phyloP scores from a whole-genome alignment of 2,113 vertebrate genomes.

The Ptilorrhoa leucosticta region DNA sequence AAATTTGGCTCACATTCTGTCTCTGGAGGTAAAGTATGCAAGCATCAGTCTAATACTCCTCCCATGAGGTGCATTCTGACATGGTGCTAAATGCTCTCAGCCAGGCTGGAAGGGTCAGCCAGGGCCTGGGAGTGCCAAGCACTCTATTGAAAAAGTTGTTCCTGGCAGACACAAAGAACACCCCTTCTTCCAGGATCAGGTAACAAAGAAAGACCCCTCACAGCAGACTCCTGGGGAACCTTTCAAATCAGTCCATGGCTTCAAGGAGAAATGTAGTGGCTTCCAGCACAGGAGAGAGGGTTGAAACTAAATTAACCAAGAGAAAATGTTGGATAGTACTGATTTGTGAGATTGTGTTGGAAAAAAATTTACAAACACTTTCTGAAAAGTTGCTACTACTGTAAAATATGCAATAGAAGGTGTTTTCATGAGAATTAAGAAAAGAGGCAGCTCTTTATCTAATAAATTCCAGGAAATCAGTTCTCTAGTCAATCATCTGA shows the following conservation, averaged over 20 bases:
- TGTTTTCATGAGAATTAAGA: neutral
- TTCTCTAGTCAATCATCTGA: neutral
- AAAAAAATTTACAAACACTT: neutral
- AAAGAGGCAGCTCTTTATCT: neutral
- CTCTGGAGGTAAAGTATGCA: neutral
- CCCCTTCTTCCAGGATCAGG: conserved; percentile 19
- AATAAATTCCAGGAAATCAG: neutral
- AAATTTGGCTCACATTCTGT: neutral
- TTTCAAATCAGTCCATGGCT: neutral
- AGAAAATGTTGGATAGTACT: neutral
- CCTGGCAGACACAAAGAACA: conserved; percentile 35
- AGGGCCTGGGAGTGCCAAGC: conserved; percentile 19
- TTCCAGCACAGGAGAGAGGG: neutral
- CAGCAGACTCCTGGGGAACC: neutral
- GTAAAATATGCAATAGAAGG: neutral
- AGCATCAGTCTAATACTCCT: neutral
- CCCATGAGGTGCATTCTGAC: neutral
- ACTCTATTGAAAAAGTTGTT: conserved; percentile 4
- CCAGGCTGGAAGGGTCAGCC: neutral
- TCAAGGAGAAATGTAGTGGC: neutral
- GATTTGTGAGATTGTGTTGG: neutral
- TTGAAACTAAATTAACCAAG: neutral
- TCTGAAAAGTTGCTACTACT: neutral
- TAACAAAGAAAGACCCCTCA: conserved; percentile 35
- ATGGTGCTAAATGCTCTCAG: neutral